A percentile compares a stretch with the other conserved stretches of the same genome.
Conservation (phyloP, 2,888 invertebrate genomes). For the Xestoiulus laeticollis region DNA sequence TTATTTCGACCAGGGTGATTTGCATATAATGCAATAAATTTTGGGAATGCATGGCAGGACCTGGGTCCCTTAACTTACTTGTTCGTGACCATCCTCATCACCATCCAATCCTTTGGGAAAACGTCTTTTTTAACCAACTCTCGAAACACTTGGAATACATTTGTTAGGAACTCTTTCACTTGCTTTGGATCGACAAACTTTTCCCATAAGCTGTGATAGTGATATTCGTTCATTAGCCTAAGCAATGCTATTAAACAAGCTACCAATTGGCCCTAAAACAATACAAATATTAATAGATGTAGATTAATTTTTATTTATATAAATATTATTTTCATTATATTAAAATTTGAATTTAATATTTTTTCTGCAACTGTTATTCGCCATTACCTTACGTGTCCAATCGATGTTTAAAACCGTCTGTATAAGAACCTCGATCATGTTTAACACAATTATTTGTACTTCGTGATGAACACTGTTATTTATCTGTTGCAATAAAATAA, state of each 20-base stretch:
- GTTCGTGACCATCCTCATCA: constrained; percentile 87
- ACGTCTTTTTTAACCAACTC: constrained; percentile 82
- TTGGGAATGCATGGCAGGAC: neutral
- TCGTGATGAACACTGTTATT: constrained; percentile 77
- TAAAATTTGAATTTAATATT: neutral
- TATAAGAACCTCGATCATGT: constrained; percentile 83
- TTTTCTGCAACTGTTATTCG: neutral
- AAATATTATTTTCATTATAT: neutral
- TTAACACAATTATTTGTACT: constrained; percentile 82
- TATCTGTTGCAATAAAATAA: constrained; percentile 62
- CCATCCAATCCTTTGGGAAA: constrained; percentile 90
- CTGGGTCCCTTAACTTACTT: constrained; percentile 60
- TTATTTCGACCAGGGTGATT: too few species aligned
- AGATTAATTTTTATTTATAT: constrained; percentile 64
- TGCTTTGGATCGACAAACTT: constrained; percentile 80
- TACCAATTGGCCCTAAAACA: constrained; percentile 80
- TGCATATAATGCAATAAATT: neutral
- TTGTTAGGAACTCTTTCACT: constrained; percentile 84
- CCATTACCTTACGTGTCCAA: constrained; percentile 68
- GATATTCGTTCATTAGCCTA: constrained; percentile 85
- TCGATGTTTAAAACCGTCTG: constrained; percentile 84
- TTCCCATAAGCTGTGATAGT: constrained; percentile 87
- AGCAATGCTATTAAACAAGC: constrained; percentile 86
- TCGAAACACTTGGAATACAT: constrained; percentile 81
- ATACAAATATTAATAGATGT: neutral